phyloP scores from a whole-genome alignment of 2,797 vertebrate genomes.

The Rhabdophis nuchalis region DNA sequence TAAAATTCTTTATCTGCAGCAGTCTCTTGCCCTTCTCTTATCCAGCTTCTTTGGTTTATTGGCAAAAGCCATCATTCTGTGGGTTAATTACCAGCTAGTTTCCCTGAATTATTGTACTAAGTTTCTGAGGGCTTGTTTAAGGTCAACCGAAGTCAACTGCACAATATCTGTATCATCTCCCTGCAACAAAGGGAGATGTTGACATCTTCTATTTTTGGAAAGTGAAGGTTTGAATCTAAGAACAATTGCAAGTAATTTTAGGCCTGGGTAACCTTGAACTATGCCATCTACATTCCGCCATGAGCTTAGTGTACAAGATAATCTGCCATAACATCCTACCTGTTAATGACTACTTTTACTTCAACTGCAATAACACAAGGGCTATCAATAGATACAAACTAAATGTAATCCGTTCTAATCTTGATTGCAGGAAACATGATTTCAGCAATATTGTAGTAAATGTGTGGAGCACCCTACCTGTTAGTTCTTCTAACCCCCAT shows the following conservation, averaged over 20 bases:
- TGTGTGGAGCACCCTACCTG: no score
- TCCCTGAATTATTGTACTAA: neutral
- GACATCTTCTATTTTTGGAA: neutral
- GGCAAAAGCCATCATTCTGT: neutral
- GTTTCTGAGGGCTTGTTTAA: neutral
- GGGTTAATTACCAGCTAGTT: neutral
- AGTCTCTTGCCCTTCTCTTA: neutral
- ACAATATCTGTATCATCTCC: neutral
- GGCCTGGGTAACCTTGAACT: no score
- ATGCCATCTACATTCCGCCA: no score
- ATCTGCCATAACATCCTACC: no score
- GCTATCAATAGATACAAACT: no score
- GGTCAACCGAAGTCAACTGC: neutral
- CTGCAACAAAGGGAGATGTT: neutral
- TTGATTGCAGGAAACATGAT: no score
- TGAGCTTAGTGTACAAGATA: no score
- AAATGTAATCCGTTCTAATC: no score
- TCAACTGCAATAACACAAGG: no score
- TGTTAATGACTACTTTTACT: no score
- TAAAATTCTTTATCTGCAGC: neutral
- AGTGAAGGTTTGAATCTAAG: neutral
- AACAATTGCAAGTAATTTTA: neutral
- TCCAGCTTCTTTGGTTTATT: neutral
- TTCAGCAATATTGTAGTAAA: no score
- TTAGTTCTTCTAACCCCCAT: no score